Conservation (phyloP, 2,888 invertebrate genomes). For the Erpobdella octoculata region DNA sequence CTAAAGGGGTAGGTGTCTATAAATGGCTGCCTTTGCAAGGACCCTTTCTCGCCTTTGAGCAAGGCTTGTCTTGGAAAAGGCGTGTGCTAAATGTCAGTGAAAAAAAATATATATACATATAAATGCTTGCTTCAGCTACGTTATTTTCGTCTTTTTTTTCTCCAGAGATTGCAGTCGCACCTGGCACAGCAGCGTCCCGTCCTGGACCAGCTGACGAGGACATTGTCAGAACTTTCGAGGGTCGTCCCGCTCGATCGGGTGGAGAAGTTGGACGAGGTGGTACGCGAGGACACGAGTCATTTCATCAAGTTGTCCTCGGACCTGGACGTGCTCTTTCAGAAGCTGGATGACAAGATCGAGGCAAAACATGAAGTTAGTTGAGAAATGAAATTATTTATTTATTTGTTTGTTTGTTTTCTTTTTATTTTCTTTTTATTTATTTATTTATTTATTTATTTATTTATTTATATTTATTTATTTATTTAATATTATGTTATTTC, state of each 20-base stretch:
- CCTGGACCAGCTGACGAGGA: constrained; percentile 89
- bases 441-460: too few relatives aligned
- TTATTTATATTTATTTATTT: not conserved
- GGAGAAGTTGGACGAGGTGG: constrained; percentile 74
- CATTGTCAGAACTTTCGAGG: constrained; percentile 79
- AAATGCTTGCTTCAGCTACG: too few relatives aligned
- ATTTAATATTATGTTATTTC: not conserved
- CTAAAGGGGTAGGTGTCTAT: too few relatives aligned
- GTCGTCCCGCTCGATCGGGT: constrained; percentile 77
- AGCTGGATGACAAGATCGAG: constrained; percentile 64
- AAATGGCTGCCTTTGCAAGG: too few relatives aligned
- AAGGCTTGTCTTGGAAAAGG: too few relatives aligned
- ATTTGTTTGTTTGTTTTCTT: too few relatives aligned
- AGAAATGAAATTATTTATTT: not conserved
- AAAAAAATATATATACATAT: too few relatives aligned
- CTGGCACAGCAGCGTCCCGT: constrained; percentile 87
- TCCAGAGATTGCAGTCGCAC: constrained; percentile 56
- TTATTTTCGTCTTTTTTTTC: too few relatives aligned
- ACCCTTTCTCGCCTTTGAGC: too few relatives aligned
- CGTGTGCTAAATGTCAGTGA: too few relatives aligned
- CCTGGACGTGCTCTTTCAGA: constrained; percentile 59
- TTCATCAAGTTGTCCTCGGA: constrained; percentile 12
- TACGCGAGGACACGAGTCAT: constrained; percentile 78
- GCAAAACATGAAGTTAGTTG: not conserved
- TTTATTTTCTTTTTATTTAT: too few relatives aligned